Base-by-base conservation (phyloP, 2,113 vertebrate genomes). In the Anthoscopus minutus region DNA sequence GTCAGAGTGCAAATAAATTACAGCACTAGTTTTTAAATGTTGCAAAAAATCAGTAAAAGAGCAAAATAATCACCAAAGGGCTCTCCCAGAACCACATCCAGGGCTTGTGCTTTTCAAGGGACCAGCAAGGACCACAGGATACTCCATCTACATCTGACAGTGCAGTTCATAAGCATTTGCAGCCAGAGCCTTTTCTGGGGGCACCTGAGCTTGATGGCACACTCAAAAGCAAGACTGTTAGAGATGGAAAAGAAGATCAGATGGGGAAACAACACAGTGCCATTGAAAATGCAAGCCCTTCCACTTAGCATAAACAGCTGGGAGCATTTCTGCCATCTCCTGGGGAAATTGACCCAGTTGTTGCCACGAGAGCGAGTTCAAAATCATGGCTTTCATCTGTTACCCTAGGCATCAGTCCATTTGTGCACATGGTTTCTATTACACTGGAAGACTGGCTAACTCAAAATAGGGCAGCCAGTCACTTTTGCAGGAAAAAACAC, bases 351-450 rank as follows among this genome's bases (percentile, higher is more conserved):
- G 40, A 71, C 27, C 20, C 16, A 71, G 51, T 6, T 81, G 71
- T 37, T 71, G 42, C 53, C 28, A 2, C 4, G 19, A 89, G 33
- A 45, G 64, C 0, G 0, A 82, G 69, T 65, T 81, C 60, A 90
- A 62, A 93, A 64, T 31, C 48, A 48, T 3, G 47, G 60, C 74
- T 66, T 81, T 74, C 73, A 87, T 64, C 53, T 87, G 17, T 33
- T 76, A 85, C 77, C 77, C 53, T 23, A 54, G 53, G 38, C 31
- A 5, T 47, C 18, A 3, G 53, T 19, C 88, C 53, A 47, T 81
- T 66, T 92, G 58, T 8, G 24, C 71, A 86, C 14, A 5, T n/a
- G 60, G 42, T 37, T 97, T 91, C 80, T 76, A 92, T 84, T 94
- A 92, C 44, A 65, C 64, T 77, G 74, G 89, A 64, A 91, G 82